These are phyloP conservation scores for Anser brachyrhynchus DNA, from an alignment of 2,113 vertebrate species.

Conservation along the genomic window DNA sequence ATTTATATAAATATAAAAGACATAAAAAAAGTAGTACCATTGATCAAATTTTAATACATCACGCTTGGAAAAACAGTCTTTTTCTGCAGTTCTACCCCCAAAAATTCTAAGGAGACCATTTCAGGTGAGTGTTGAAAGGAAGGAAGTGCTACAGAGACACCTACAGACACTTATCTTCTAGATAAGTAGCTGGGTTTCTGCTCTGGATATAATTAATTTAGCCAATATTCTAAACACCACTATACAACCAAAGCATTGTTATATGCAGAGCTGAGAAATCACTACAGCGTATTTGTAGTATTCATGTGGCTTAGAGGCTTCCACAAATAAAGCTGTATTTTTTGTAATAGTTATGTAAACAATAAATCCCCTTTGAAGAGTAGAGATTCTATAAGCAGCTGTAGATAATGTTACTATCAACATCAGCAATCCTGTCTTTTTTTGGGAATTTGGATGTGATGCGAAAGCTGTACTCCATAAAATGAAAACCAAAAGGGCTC, in stretches of 20 bases:
- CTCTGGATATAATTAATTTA: background rate
- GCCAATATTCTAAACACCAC: background rate
- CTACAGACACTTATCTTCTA: background rate
- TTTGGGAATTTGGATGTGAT: background rate
- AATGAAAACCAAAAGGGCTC: background rate
- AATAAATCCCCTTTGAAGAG: background rate
- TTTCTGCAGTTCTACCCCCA: background rate
- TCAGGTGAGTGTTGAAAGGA: background rate
- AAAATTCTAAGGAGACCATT: background rate
- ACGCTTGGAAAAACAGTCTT: background rate
- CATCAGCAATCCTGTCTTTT: background rate
- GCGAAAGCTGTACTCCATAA: background rate
- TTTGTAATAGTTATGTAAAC: background rate
- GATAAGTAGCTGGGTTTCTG: background rate
- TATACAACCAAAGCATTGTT: background rate
- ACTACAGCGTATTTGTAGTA: background rate
- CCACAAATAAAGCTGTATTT: background rate
- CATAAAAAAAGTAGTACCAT: background rate
- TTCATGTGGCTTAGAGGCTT: background rate
- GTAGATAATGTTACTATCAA: background rate
- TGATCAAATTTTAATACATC: background rate
- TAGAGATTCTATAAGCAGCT: background rate
- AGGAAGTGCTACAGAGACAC: background rate
- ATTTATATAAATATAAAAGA: background rate
- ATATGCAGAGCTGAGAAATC: background rate